phyloP scores from a whole-genome alignment of 2,888 invertebrate species.

The Platerodrilus igneus region DNA sequence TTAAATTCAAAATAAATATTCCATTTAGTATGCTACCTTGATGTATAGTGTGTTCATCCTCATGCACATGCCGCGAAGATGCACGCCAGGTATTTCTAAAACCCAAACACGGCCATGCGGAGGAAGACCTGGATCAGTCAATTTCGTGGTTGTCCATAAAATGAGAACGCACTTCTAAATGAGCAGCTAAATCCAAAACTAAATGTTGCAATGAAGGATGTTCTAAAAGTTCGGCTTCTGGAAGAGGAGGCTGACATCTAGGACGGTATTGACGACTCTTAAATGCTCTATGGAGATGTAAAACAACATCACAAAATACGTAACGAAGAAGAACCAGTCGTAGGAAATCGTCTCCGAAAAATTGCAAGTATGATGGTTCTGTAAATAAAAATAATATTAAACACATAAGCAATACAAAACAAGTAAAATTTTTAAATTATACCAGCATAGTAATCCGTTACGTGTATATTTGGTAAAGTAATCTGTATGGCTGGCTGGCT shows the following conservation, averaged over 20 bases:
- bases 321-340: slow-evolving; percentile 82
- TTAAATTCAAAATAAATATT: slow-evolving; percentile 16
- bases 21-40: slow-evolving; percentile 8
- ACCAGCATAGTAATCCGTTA: too few relatives aligned
- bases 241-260: slow-evolving; percentile 78
- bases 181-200: slow-evolving; percentile 76
- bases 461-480: too few relatives aligned
- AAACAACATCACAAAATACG: slow-evolving; percentile 88
- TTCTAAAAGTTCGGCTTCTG: slow-evolving; percentile 81
- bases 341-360: slow-evolving; percentile 93
- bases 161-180: slow-evolving; percentile 75
- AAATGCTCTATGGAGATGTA: slow-evolving; percentile 82
- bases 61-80: slow-evolving; percentile 36
- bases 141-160: slow-evolving; percentile 61
- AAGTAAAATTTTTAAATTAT: too few relatives aligned
- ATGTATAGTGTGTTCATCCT: slow-evolving; percentile 32
- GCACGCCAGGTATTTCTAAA: slow-evolving; percentile 35
- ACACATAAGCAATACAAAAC: too few relatives aligned
- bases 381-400: too few relatives aligned
- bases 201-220: slow-evolving; percentile 75
- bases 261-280: slow-evolving; percentile 83
- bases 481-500: too few relatives aligned
- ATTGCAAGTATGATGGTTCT: slow-evolving; percentile 73
- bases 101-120: slow-evolving; percentile 47
- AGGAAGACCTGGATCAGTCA: slow-evolving; percentile 58